Evolutionary conservation across 2,113 vertebrate species (phyloP).

Genomic region (Malurus elegans): DNA sequence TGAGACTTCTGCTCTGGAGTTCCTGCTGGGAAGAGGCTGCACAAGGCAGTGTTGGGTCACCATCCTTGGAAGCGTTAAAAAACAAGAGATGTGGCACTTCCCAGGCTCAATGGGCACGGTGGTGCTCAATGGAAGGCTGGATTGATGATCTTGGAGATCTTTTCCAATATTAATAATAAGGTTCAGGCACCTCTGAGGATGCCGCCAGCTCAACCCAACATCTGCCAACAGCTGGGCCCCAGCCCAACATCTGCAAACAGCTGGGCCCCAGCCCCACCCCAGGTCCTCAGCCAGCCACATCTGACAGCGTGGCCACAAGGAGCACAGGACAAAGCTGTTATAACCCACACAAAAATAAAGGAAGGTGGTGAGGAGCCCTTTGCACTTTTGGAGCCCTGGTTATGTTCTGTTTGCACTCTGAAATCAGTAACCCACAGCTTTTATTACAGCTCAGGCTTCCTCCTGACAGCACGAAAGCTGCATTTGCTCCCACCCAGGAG

Average conservation of each 20-base stretch:
- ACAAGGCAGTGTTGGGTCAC: neutral
- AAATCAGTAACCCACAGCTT: neutral
- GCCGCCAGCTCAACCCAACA: neutral
- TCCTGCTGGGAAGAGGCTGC: neutral
- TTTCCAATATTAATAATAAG: neutral
- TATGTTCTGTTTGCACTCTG: neutral
- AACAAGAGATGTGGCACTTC: fast-evolving
- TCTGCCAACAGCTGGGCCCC: neutral
- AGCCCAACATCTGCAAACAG: no score
- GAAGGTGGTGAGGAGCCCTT: neutral
- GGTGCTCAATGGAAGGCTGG: neutral
- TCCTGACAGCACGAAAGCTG: neutral
- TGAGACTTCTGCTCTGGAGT: fast-evolving
- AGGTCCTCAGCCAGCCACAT: neutral
- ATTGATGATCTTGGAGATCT: neutral
- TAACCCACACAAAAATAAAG: fast-evolving
- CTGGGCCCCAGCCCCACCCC: neutral
- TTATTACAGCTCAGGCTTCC: neutral
- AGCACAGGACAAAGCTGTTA: fast-evolving
- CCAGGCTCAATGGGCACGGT: fast-evolving
- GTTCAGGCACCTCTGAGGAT: neutral
- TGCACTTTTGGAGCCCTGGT: neutral
- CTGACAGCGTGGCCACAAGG: neutral
- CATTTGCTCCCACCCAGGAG: neutral
- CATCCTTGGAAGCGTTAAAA: neutral